Evolutionary conservation across 2,888 invertebrate genomes (phyloP).

Genomic region (Perizoma affinitatum): DNA sequence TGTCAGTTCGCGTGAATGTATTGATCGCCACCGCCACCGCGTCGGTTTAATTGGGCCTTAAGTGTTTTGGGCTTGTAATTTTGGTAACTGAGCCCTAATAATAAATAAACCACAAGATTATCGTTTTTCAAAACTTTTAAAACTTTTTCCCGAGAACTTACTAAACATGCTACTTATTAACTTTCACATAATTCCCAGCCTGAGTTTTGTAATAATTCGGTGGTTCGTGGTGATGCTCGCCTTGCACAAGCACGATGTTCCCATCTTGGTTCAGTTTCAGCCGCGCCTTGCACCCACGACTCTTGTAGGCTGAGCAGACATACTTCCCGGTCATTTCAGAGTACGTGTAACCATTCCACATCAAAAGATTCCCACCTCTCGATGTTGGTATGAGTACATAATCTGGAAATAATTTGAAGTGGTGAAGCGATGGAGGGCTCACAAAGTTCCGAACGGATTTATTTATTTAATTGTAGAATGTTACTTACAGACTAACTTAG

Average conservation of each 20-base stretch:
- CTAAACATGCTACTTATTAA: conserved; percentile 1
- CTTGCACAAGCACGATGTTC: conserved; percentile 27
- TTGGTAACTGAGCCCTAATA: too few relatives aligned
- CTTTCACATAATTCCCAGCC: conserved; percentile 22
- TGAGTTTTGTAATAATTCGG: conserved; percentile 21
- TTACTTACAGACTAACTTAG: too few relatives aligned
- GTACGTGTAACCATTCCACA: conserved; percentile 51
- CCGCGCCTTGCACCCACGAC: conserved; percentile 42
- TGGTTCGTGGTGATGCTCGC: conserved; percentile 24
- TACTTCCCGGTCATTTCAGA: conserved; percentile 44
- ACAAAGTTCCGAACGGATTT: too few relatives aligned
- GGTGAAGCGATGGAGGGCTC: too few relatives aligned
- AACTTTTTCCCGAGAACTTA: too few relatives aligned
- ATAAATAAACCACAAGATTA: too few relatives aligned
- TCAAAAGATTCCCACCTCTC: conserved; percentile 43
- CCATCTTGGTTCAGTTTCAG: conserved; percentile 40
- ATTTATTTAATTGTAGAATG: too few relatives aligned
- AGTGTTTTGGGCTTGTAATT: too few relatives aligned
- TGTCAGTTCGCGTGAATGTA: too few relatives aligned
- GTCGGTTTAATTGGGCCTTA: too few relatives aligned
- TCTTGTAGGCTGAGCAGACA: conserved; percentile 43
- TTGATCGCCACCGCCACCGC: too few relatives aligned
- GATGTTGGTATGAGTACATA: conserved; percentile 32
- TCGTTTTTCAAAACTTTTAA: too few relatives aligned
- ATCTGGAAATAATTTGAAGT: conserved; percentile 16